Percentiles rank a stretch among this genome's conserved stretches.
phyloP scores from a whole-genome alignment of 1,140 invertebrate species.

The Bombus difficillimus region DNA sequence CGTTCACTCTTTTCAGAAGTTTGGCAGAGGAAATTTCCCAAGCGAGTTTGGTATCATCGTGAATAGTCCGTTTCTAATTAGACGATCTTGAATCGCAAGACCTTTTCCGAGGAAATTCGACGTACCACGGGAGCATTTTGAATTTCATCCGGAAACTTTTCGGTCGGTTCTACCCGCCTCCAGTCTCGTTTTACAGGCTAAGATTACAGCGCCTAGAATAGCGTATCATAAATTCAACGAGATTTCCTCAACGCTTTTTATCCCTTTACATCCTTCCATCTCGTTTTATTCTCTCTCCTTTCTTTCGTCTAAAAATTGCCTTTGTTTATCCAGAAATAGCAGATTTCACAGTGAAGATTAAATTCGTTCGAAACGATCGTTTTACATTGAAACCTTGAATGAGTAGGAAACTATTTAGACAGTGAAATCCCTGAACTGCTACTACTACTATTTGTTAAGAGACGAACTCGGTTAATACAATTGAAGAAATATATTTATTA shows the following conservation, averaged over 20 bases:
- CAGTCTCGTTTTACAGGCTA: not conserved
- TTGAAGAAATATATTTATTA: too few relatives aligned
- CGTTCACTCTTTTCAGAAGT: not conserved
- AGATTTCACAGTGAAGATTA: not conserved
- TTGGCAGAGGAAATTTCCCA: not conserved
- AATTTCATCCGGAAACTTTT: constrained; percentile 14
- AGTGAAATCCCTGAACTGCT: not conserved
- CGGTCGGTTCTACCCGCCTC: not conserved
- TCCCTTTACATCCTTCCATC: not conserved
- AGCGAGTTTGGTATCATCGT: not conserved
- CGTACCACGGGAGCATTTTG: not conserved
- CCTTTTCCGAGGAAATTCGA: not conserved
- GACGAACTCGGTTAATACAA: accelerated
- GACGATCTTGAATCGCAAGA: not conserved
- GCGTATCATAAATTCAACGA: not conserved
- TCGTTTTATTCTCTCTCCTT: too few relatives aligned
- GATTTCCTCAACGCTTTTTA: not conserved
- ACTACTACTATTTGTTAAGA: too few relatives aligned
- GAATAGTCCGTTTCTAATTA: not conserved
- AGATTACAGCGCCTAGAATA: not conserved
- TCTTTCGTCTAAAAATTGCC: not conserved
- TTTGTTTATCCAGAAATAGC: constrained; percentile 11
- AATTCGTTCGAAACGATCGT: not conserved
- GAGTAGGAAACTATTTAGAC: not conserved
- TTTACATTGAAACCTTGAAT: not conserved